These are phyloP conservation scores for Pachypeltis micranthus DNA, from an alignment of 1,140 invertebrate species.

Conservation along the genomic window DNA sequence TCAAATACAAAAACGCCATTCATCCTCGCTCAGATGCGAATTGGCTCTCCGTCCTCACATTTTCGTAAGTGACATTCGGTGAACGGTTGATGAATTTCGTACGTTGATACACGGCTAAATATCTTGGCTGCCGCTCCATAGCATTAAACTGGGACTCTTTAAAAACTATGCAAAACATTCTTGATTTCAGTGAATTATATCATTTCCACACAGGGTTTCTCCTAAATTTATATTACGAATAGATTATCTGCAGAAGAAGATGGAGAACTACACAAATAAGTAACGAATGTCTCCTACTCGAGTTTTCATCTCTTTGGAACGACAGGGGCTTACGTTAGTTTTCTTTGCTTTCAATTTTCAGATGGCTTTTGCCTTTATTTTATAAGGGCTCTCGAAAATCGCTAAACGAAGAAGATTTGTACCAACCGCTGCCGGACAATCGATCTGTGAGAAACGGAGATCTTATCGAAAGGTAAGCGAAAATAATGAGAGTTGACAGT, in stretches of 20 bases:
- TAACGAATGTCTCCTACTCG: too few relatives aligned
- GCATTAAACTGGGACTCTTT: not conserved
- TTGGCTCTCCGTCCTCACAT: constrained; percentile 40
- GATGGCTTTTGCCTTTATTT: constrained; percentile 20
- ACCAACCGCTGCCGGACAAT: constrained; percentile 49
- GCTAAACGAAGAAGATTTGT: constrained; percentile 43
- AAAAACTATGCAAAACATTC: too few relatives aligned
- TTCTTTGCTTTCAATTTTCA: too few relatives aligned
- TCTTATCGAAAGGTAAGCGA: constrained; percentile 34
- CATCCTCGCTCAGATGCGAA: constrained; percentile 43
- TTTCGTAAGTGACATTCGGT: constrained; percentile 34
- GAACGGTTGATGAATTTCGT: not conserved
- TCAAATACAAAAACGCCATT: not conserved
- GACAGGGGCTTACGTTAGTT: too few relatives aligned
- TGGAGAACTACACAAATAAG: too few relatives aligned
- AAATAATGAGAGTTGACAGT: too few relatives aligned
- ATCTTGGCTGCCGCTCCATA: not conserved
- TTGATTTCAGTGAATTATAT: too few relatives aligned
- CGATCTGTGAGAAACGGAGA: constrained; percentile 42
- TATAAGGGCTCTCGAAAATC: constrained; percentile 19
- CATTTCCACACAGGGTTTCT: too few relatives aligned
- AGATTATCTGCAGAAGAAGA: too few relatives aligned
- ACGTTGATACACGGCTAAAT: not conserved
- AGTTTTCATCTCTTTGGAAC: too few relatives aligned
- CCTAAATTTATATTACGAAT: too few relatives aligned